A percentile compares a stretch with the other conserved stretches of the same genome.
Evolutionary conservation across 1,140 invertebrate species (phyloP).

Genomic region (Lepidotrigona ventralis): DNA sequence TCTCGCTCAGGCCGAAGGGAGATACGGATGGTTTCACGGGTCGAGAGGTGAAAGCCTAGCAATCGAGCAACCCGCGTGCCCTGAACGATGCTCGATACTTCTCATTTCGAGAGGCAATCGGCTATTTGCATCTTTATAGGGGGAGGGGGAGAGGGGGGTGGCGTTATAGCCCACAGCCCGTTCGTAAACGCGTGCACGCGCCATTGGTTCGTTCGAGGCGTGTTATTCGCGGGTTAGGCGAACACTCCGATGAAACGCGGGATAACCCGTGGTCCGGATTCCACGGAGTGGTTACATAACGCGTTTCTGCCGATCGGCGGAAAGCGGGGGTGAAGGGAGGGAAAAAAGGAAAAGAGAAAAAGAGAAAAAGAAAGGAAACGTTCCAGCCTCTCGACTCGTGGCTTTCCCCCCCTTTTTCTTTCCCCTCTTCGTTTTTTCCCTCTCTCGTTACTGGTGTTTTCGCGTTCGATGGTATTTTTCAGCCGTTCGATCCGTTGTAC

Average conservation of each 20-base stretch:
- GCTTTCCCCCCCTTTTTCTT: not conserved
- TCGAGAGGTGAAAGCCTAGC: not conserved
- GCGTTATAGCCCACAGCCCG: conserved; percentile 45
- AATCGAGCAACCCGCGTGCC: conserved; percentile 29
- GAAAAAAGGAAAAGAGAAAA: not conserved
- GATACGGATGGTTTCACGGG: not conserved
- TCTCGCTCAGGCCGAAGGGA: not conserved
- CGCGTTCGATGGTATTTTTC: not conserved
- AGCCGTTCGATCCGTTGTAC: not conserved
- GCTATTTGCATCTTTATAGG: conserved; percentile 63
- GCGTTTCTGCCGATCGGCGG: not conserved
- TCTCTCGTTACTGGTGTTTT: conserved; percentile 1
- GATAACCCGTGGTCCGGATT: not conserved
- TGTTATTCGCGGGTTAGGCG: conserved; percentile 51
- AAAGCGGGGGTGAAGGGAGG: not conserved
- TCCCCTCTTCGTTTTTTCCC: not conserved
- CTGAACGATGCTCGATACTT: conserved; percentile 58
- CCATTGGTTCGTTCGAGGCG: conserved; percentile 37
- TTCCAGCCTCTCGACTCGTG: conserved; percentile 6
- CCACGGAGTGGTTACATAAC: not conserved
- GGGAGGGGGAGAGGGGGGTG: not conserved
- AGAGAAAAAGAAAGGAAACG: not conserved
- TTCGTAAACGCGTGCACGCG: conserved; percentile 40
- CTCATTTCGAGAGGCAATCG: conserved; percentile 59
- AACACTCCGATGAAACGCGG: conserved; percentile 28